A percentile compares a stretch with the other conserved stretches of the same genome.
phyloP scores from a whole-genome alignment of 2,113 vertebrate genomes.

The Lutjanus erythropterus region DNA sequence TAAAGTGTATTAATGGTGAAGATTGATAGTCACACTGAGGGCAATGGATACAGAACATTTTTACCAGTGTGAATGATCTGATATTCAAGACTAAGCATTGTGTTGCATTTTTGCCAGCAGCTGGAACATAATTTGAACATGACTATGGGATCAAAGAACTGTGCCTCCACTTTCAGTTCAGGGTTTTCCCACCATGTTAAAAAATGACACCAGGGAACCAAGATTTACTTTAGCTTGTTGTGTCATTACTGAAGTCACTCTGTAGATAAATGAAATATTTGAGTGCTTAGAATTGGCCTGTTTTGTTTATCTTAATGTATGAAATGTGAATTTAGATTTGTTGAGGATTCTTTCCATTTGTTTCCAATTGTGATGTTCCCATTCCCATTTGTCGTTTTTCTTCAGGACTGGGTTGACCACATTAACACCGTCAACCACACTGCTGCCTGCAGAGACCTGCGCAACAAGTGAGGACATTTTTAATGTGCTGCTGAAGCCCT shows the following conservation, averaged over 20 bases:
- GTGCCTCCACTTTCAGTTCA: not conserved
- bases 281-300: not conserved
- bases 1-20: not conserved
- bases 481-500: not conserved
- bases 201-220: not conserved
- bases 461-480: conserved; percentile 89
- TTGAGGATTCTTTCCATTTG: not conserved
- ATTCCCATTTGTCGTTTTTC: conserved; percentile 49
- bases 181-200: not conserved
- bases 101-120: not conserved
- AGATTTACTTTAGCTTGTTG: not conserved
- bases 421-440: conserved; percentile 91
- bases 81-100: not conserved
- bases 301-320: not conserved
- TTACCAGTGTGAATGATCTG: not conserved
- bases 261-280: not conserved
- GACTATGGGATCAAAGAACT: not conserved
- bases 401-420: conserved; percentile 92
- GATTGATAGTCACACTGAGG: not conserved
- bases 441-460: conserved; percentile 90
- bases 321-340: conserved; percentile 9
- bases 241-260: not conserved
- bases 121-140: not conserved
- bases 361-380: conserved; percentile 3
- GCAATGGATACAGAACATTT: not conserved